Evolutionary conservation across 2,888 invertebrate species (phyloP).

Genomic region (Dryobotodes eremita): DNA sequence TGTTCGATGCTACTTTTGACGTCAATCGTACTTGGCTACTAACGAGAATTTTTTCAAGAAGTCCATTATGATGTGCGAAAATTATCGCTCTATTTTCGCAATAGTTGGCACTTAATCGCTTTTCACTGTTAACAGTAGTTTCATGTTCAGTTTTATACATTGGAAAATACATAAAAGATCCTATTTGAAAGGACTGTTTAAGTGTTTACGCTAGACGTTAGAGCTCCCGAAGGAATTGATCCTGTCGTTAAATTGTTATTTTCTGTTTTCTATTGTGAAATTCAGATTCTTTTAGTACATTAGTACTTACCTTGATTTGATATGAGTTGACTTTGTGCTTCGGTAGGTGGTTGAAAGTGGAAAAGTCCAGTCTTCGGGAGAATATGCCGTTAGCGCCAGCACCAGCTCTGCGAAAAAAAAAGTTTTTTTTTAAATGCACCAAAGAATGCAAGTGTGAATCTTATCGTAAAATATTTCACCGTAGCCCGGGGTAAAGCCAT

Average conservation of each 20-base stretch:
- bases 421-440: constrained; percentile 2
- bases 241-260: constrained; percentile 51
- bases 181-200: constrained; percentile 54
- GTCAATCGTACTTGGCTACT: constrained; percentile 21
- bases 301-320: constrained; percentile 97
- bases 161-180: constrained; percentile 46
- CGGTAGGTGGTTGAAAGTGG: constrained; percentile 98
- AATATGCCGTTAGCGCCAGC: constrained; percentile 98
- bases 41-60: constrained; percentile 6
- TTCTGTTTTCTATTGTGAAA: constrained; percentile 32
- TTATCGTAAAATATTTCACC: constrained; percentile 31
- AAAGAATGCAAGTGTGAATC: constrained; percentile 11
- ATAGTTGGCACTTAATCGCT: constrained; percentile 25
- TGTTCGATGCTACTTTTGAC: constrained; percentile 22
- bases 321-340: constrained; percentile 99
- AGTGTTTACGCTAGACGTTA: constrained; percentile 58
- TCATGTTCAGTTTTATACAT: constrained; percentile 49
- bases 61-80: neutral
- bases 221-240: constrained; percentile 43
- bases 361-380: constrained; percentile 97
- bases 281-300: constrained; percentile 10
- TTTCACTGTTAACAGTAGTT: constrained; percentile 50
- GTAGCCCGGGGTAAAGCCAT: constrained; percentile 49
- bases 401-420: constrained; percentile 93
- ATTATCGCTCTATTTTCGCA: constrained; percentile 29